A percentile compares a stretch with the other conserved stretches of the same genome.
Evolutionary conservation across 2,113 vertebrate species (phyloP).

Genomic region (Formicarius rufipectus): DNA sequence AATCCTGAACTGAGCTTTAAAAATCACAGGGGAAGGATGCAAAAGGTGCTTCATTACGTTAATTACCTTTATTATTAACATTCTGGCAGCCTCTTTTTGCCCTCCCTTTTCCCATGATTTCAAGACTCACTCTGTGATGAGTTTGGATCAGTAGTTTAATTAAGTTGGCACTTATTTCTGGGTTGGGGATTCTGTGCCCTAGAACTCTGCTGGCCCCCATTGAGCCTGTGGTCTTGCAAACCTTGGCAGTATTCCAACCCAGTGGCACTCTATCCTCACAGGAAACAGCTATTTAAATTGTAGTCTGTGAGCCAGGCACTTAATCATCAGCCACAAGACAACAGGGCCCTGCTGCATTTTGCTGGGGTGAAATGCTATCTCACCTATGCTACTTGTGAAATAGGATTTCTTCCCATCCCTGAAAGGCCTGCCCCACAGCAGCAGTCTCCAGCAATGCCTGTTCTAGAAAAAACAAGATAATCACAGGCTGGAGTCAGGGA

Average conservation of each 20-base stretch:
- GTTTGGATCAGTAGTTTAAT: constrained; percentile 60
- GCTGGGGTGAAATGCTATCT: not conserved
- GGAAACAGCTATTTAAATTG: constrained; percentile 37
- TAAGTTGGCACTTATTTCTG: constrained; percentile 56
- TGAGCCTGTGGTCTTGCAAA: constrained; percentile 3
- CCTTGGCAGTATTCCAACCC: constrained; percentile 30
- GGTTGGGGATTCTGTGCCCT: constrained; percentile 40
- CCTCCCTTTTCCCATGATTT: constrained; percentile 60
- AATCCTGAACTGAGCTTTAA: constrained; percentile 11
- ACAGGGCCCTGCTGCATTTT: not conserved
- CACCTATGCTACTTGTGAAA: not conserved
- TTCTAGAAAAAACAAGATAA: not conserved
- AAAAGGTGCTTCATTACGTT: constrained; percentile 64
- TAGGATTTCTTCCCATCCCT: not conserved
- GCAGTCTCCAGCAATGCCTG: not conserved
- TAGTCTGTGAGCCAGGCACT: not conserved
- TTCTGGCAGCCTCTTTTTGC: constrained; percentile 48
- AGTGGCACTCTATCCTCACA: constrained; percentile 25
- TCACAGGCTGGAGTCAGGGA: not conserved
- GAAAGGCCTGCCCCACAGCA: not conserved
- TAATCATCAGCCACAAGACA: not conserved
- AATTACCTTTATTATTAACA: constrained; percentile 66
- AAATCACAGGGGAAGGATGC: constrained; percentile 42
- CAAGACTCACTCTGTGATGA: not conserved
- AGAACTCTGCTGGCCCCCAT: constrained; percentile 27